Conservation (phyloP, 1,140 invertebrate genomes). For the Nymphalis io region DNA sequence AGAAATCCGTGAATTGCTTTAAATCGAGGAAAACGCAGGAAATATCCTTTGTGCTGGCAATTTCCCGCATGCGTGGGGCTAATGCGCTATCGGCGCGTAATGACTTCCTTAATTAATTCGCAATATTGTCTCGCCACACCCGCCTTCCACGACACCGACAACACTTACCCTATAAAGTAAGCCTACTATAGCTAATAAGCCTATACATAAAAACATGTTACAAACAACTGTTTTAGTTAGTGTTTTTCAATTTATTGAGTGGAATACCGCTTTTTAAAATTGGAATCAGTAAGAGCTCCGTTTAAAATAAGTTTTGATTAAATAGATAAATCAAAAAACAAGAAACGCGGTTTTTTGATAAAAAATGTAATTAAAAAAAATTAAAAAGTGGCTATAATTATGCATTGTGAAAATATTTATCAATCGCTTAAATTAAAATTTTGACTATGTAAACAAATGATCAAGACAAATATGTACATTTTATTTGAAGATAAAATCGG, state of each 20-base stretch:
- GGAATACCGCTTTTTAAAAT: too few species aligned
- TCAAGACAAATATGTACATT: background rate
- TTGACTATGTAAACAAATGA: background rate
- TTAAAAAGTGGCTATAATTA: too few species aligned
- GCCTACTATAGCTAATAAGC: too few species aligned
- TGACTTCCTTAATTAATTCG: conserved; percentile 80
- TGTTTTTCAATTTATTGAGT: too few species aligned
- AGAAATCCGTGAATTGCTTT: conserved; percentile 78
- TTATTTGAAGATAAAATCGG: background rate
- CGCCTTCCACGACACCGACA: conserved; percentile 3
- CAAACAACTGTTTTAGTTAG: too few species aligned
- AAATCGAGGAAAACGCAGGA: conserved; percentile 79
- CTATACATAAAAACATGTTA: too few species aligned
- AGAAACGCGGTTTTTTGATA: too few species aligned
- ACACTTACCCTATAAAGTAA: background rate
- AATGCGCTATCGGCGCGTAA: conserved; percentile 75
- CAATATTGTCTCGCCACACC: conserved; percentile 58
- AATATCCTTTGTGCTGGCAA: conserved; percentile 76
- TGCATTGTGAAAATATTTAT: too few species aligned
- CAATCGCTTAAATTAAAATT: too few species aligned
- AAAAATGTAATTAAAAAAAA: too few species aligned
- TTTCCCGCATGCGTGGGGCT: conserved; percentile 75
- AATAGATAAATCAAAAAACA: background rate
- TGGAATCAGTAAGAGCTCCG: too few species aligned
- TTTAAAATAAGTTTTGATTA: too few species aligned